Evolutionary conservation across 2,888 invertebrate genomes (phyloP).

Genomic region (Drosophila glabriapex): DNA sequence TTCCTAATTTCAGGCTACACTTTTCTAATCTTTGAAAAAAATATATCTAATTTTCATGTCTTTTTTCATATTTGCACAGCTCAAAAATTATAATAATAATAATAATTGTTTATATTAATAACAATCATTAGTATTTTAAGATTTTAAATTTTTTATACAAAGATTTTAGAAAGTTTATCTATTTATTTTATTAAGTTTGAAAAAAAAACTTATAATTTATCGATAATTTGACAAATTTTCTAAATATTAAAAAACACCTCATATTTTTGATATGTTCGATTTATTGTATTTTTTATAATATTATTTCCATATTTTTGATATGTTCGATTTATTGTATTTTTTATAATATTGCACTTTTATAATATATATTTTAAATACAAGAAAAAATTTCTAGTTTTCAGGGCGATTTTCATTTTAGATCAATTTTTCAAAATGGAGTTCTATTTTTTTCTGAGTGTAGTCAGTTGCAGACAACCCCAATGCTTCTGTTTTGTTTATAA

Average conservation of each 20-base stretch:
- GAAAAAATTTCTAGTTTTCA: not conserved
- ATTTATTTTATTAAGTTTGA: too few species aligned
- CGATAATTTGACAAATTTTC: accelerated
- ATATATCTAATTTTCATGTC: not conserved
- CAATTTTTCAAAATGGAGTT: accelerated
- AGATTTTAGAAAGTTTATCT: too few species aligned
- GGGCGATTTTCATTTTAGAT: accelerated
- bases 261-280: not conserved
- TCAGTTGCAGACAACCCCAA: constrained; percentile 30
- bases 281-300: not conserved
- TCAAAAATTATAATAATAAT: too few species aligned
- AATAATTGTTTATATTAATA: not conserved
- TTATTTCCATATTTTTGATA: not conserved
- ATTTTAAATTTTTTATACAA: too few species aligned
- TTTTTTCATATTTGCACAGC: not conserved
- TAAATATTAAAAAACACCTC: not conserved
- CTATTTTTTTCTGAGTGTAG: not conserved
- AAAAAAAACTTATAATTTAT: not conserved
- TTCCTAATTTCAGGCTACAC: not conserved
- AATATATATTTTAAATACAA: not conserved
- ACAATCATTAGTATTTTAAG: not conserved
- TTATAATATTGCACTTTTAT: not conserved
- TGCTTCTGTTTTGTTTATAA: constrained; percentile 58
- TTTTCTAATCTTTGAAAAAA: not conserved
- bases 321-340: not conserved